phyloP scores from a whole-genome alignment of 2,113 vertebrate genomes.

The Notiomystis cincta region DNA sequence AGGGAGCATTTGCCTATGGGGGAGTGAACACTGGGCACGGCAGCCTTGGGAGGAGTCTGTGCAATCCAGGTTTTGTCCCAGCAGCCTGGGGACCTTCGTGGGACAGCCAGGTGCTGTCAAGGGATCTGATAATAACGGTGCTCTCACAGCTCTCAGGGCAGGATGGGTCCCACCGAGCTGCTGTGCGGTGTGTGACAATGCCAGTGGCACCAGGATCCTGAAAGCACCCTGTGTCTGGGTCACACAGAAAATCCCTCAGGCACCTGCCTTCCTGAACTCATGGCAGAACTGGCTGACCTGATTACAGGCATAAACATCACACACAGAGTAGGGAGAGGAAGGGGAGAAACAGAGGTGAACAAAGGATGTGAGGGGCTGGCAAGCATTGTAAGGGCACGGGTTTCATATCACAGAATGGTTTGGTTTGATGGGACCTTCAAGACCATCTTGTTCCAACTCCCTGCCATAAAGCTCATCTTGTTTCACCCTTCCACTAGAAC shows the following conservation, averaged over 20 bases:
- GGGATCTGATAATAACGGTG: neutral
- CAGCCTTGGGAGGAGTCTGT: neutral
- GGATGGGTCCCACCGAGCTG: neutral
- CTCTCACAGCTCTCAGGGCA: neutral
- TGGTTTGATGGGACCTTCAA: neutral
- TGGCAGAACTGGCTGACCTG: neutral
- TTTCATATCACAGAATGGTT: neutral
- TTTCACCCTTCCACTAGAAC: neutral
- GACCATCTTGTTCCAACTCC: too few species aligned
- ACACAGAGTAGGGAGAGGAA: too few species aligned
- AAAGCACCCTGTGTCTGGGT: neutral
- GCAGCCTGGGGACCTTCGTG: neutral
- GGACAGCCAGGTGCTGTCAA: neutral
- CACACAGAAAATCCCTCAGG: neutral
- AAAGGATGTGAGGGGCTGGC: neutral
- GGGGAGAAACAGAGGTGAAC: neutral
- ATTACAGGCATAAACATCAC: neutral
- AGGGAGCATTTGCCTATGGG: neutral
- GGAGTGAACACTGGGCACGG: neutral
- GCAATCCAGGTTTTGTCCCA: neutral
- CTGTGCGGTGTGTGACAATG: neutral
- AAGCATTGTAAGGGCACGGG: neutral
- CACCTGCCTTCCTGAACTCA: neutral
- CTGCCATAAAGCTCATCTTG: neutral
- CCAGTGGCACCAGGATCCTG: neutral